Evolutionary conservation across 1,140 invertebrate species (phyloP).

Genomic region (Rhopalosiphum padi): DNA sequence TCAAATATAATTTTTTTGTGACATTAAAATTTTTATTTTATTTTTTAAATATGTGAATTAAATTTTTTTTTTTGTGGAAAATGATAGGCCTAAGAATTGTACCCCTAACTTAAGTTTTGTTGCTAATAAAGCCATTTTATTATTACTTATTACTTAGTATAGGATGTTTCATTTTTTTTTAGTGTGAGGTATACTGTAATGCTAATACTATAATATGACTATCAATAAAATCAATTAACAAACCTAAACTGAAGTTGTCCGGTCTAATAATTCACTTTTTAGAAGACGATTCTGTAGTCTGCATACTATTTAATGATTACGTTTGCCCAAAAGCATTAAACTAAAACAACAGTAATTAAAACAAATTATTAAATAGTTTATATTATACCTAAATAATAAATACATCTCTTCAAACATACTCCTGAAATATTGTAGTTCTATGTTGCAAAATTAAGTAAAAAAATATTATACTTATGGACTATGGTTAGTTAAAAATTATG

Average conservation of each 20-base stretch:
- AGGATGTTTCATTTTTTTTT: not conserved
- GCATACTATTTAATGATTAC: not conserved
- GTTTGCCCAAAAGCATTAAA: not conserved
- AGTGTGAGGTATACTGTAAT: not conserved
- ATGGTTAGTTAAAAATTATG: not conserved
- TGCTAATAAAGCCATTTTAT: no score
- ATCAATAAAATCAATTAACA: not conserved
- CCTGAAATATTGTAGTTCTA: not conserved
- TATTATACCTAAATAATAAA: not conserved
- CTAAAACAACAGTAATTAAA: not conserved
- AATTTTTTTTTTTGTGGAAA: not conserved
- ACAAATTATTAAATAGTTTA: not conserved
- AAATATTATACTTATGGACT: not conserved
- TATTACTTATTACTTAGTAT: not conserved
- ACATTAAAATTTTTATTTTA: not conserved
- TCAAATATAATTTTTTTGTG: no score
- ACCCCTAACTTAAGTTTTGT: not conserved
- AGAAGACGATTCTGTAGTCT: not conserved
- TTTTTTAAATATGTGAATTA: not conserved
- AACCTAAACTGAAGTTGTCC: conserved; percentile 4
- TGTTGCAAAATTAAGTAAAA: not conserved
- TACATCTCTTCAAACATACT: not conserved
- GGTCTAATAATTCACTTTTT: not conserved
- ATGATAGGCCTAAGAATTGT: not conserved
- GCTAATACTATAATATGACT: not conserved